A percentile compares a stretch with the other conserved stretches of the same genome.
These are phyloP conservation scores for Coleophora flavipennella DNA, from an alignment of 2,888 invertebrate species.

Conservation along the genomic window DNA sequence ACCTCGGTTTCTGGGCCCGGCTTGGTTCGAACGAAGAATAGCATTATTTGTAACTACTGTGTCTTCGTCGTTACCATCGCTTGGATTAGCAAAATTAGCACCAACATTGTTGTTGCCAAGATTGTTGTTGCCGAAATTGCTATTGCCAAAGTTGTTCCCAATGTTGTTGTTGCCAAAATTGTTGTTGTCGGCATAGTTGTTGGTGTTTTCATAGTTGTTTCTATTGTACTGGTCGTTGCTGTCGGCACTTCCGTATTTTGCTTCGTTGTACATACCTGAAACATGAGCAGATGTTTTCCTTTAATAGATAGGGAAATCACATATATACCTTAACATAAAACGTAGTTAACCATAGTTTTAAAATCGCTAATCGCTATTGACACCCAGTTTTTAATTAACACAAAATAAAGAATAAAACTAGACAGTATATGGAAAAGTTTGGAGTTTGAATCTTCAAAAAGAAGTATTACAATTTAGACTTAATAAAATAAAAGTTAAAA, in stretches of 20 bases:
- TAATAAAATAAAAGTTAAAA: too few species aligned
- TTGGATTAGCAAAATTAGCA: constrained; percentile 13
- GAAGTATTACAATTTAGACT: too few species aligned
- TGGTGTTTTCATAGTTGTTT: constrained; percentile 7
- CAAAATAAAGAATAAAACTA: too few species aligned
- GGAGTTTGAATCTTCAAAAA: too few species aligned
- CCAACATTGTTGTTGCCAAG: constrained; percentile 14
- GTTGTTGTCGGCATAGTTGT: constrained; percentile 6
- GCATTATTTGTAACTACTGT: constrained; percentile 41
- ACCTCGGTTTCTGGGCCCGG: constrained; percentile 7
- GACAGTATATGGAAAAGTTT: too few species aligned
- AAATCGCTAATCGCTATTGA: too few species aligned
- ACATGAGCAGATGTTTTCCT: not conserved
- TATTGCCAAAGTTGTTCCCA: constrained; percentile 18
- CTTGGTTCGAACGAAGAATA: constrained; percentile 11
- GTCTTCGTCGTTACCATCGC: constrained; percentile 29
- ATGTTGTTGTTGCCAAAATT: constrained; percentile 16
- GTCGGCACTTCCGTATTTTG: constrained; percentile 32
- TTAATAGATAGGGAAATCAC: too few species aligned
- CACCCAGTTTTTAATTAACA: too few species aligned
- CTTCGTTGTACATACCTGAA: constrained; percentile 51
- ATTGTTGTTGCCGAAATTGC: constrained; percentile 6
- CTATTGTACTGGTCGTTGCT: not conserved
- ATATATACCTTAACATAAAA: too few species aligned
- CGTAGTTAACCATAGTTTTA: too few species aligned